phyloP scores from a whole-genome alignment of 2,113 vertebrate genomes.

The Ophiodon elongatus region DNA sequence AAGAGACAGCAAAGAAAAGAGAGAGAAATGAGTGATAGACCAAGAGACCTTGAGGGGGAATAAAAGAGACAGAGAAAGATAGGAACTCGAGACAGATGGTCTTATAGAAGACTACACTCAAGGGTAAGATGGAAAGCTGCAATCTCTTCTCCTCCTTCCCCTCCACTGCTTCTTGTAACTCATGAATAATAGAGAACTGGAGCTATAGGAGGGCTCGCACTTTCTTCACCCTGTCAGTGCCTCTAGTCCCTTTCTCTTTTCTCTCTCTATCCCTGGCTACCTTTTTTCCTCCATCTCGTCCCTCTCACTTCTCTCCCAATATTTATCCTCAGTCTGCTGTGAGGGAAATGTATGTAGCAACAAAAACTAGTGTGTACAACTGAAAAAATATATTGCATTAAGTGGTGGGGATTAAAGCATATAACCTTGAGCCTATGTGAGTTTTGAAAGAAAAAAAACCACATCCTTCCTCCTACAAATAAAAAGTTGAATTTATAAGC shows the following conservation, averaged over 20 bases:
- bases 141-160: constrained; percentile 27
- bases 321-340: not conserved
- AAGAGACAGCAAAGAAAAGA: not conserved
- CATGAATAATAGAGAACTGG: constrained; percentile 69
- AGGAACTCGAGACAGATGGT: not conserved
- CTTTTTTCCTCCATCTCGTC: not conserved
- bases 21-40: not conserved
- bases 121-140: constrained; percentile 14
- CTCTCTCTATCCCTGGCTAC: not conserved
- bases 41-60: not conserved
- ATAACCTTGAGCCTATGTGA: no score
- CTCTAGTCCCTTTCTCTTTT: not conserved
- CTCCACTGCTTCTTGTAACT: constrained; percentile 39
- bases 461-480: not conserved
- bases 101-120: not conserved
- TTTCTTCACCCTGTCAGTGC: constrained; percentile 30
- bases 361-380: not conserved
- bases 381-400: not conserved
- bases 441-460: not conserved
- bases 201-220: constrained; percentile 28
- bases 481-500: not conserved
- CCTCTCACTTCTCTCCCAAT: not conserved
- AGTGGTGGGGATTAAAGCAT: not conserved
- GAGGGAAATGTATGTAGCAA: not conserved
- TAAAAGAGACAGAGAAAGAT: not conserved